Base-by-base conservation (phyloP, 2,113 vertebrate species). In the Oncorhynchus keta region DNA sequence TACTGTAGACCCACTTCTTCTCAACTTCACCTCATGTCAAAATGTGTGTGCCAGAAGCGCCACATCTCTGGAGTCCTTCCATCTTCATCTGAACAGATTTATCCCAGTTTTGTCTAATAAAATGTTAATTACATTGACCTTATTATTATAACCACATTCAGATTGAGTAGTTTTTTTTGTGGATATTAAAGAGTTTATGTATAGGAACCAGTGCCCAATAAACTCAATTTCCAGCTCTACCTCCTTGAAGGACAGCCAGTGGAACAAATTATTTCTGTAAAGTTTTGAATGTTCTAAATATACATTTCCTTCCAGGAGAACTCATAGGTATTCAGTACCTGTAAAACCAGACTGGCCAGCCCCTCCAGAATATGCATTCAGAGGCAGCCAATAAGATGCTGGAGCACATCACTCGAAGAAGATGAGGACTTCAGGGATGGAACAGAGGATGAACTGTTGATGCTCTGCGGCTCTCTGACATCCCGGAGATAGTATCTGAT, bases 181-280 rank as follows among this genome's bases (percentile, higher is more conserved):
- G 3, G 12, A 57, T 20, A 14, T 57, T 57, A 6, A 32, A 32
- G 32, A 32, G 32, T 32, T 32, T 32, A 1, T 32, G 5, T 32
- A 32, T 5, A 78, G 76, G 70, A 20, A 78, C 45, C 20, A 45
- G 71, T 59, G 55, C 77, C 22, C 5, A 78, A 78, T 65, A 74
- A 51, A 18, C 22, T 78, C 4, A 79, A 74, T 28, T 64, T 74
- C n/a, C 72, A 70, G 32, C 39, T 74, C 6, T 74, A 79, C 26
- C 51, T 79, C 12, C 35, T 79, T 22, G 24, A 78, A 61, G 77
- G 77, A 5, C 66, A 74, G 72, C 32, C 32, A 32, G 22, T 74
- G 72, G 77, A 79, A 79, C n/a, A 71, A 79, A 66, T 32, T 5
- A 32, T 32, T 32, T 32, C 5, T 57, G 28, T 28, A 20, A 13